Percentiles rank a stretch among this genome's conserved stretches.
These are phyloP conservation scores for Pangasius larnaudii DNA, from an alignment of 2,797 vertebrate genomes.

Conservation along the genomic window DNA sequence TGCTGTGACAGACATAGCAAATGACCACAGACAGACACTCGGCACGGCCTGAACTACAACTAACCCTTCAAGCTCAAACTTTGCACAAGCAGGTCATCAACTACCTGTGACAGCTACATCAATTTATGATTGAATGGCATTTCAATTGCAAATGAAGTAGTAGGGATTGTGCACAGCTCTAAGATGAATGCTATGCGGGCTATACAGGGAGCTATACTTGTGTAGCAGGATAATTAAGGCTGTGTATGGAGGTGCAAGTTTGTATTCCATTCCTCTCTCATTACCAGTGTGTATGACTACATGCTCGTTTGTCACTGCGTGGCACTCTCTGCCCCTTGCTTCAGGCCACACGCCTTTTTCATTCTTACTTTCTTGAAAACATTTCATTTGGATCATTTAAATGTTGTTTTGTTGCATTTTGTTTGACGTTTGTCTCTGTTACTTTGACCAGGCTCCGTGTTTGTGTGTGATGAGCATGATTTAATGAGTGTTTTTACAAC, in stretches of 20 bases:
- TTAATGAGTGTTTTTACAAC: not conserved
- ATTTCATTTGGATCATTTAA: slow-evolving; percentile 9
- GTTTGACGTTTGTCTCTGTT: slow-evolving; percentile 34
- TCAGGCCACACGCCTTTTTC: slow-evolving; percentile 43
- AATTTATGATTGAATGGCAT: slow-evolving; percentile 22
- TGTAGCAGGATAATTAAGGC: slow-evolving; percentile 30
- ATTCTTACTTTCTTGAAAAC: not conserved
- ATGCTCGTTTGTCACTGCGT: slow-evolving; percentile 60
- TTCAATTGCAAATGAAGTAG: slow-evolving; percentile 10
- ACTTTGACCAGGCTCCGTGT: slow-evolving; percentile 2
- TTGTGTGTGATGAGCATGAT: not conserved
- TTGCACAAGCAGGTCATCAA: not conserved
- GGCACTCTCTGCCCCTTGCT: slow-evolving; percentile 47
- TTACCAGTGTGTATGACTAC: slow-evolving; percentile 60
- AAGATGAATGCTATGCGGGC: slow-evolving; percentile 20
- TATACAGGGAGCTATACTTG: slow-evolving; percentile 21
- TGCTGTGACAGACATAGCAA: slow-evolving; percentile 10
- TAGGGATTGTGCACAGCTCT: not conserved
- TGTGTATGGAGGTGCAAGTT: slow-evolving; percentile 33
- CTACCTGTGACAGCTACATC: not conserved
- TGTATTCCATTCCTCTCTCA: slow-evolving; percentile 59
- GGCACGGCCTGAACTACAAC: not conserved
- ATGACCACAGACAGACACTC: not conserved
- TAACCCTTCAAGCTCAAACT: slow-evolving; percentile 24
- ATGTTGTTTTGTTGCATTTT: slow-evolving; percentile 22